phyloP scores from a whole-genome alignment of 2,113 vertebrate species.

The Clupea harengus region DNA sequence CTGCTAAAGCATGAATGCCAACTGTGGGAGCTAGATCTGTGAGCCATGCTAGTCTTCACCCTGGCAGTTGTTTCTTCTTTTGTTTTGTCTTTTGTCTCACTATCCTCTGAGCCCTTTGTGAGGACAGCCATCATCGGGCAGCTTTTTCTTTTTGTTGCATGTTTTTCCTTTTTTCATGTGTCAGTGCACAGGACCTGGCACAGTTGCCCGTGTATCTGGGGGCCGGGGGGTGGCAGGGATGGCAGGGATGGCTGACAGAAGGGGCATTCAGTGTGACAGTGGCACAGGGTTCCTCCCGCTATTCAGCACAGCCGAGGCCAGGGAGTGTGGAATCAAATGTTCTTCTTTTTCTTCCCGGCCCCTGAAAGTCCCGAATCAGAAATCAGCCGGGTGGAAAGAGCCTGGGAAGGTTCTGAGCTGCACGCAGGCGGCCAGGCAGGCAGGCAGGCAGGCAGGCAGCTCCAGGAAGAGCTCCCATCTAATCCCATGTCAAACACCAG shows the following conservation, averaged over 20 bases:
- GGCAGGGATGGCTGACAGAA: background rate
- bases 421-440: background rate
- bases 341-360: background rate
- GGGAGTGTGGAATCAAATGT: background rate
- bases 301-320: background rate
- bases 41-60: background rate
- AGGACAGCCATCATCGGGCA: background rate
- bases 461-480: background rate
- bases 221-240: background rate
- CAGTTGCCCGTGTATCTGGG: background rate
- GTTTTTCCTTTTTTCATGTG: background rate
- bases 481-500: conserved; percentile 4
- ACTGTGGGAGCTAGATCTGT: background rate
- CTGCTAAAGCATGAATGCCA: background rate
- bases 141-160: background rate
- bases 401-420: background rate
- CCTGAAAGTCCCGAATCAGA: background rate
- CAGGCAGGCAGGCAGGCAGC: background rate
- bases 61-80: background rate
- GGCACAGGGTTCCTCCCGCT: background rate
- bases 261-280: background rate
- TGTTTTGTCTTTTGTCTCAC: background rate
- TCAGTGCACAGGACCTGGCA: background rate
- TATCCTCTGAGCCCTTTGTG: background rate
- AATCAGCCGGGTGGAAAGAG: background rate